A percentile compares a stretch with the other conserved stretches of the same genome.
Conservation (phyloP, 2,888 invertebrate genomes). For the Pelosia muscerda region DNA sequence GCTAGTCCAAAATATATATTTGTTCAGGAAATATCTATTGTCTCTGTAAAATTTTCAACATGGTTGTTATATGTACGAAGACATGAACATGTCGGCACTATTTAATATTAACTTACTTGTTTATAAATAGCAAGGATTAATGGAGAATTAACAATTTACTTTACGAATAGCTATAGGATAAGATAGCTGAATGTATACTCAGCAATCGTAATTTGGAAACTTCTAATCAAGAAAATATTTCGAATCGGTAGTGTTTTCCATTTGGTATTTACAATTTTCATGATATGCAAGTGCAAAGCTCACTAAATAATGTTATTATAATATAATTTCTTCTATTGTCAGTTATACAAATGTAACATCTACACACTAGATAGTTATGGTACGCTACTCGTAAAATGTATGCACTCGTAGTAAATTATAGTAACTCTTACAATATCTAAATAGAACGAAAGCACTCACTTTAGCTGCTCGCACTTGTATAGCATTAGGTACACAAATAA, state of each 20-base stretch:
- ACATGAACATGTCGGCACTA: slow-evolving; percentile 17
- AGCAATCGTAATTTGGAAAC: slow-evolving; percentile 38
- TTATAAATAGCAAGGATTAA: slow-evolving; percentile 27
- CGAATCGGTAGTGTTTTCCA: slow-evolving; percentile 63
- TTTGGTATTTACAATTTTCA: slow-evolving; percentile 80
- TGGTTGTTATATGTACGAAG: slow-evolving; percentile 13
- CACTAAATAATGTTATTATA: slow-evolving; percentile 80
- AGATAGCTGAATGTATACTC: slow-evolving; percentile 41
- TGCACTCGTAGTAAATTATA: slow-evolving; percentile 65
- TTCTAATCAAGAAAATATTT: slow-evolving; percentile 33
- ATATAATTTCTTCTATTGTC: slow-evolving; percentile 67
- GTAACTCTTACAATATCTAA: slow-evolving; percentile 71
- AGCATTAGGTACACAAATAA: slow-evolving; percentile 78
- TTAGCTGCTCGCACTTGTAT: slow-evolving; percentile 86
- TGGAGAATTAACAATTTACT: slow-evolving; percentile 40
- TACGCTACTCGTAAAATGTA: slow-evolving; percentile 60
- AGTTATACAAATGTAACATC: slow-evolving; percentile 67
- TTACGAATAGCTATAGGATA: slow-evolving; percentile 44
- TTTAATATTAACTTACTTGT: slow-evolving; percentile 22
- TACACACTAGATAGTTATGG: slow-evolving; percentile 71
- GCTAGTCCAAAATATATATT: slow-evolving; percentile 60
- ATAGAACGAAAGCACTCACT: slow-evolving; percentile 73
- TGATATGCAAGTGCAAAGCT: slow-evolving; percentile 88
- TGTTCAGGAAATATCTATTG: slow-evolving; percentile 42
- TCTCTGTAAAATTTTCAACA: slow-evolving; percentile 28